These are phyloP conservation scores for Nematopogon swammerdamellus DNA, from an alignment of 2,888 invertebrate genomes.

Conservation along the genomic window DNA sequence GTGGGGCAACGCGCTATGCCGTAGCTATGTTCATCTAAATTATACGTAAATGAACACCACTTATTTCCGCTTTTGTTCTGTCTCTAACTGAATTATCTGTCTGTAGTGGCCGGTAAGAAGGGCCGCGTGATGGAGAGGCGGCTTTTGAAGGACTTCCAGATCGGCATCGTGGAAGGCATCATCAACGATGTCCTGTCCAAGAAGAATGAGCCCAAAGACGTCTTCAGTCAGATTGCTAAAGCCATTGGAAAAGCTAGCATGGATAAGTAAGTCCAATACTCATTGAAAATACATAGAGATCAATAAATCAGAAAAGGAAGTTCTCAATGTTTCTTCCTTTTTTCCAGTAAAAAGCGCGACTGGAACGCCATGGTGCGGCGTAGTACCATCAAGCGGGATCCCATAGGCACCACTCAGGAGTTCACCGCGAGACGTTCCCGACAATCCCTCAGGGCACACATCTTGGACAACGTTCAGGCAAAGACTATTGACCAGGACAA, in stretches of 20 bases:
- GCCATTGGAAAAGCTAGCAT: slow-evolving; percentile 64
- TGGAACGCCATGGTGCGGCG: slow-evolving; percentile 82
- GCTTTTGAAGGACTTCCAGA: slow-evolving; percentile 86
- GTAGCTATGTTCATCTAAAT: too few species aligned
- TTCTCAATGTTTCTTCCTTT: too few species aligned
- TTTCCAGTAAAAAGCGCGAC: slow-evolving; percentile 59
- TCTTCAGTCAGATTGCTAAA: slow-evolving; percentile 80
- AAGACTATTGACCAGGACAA: slow-evolving; percentile 70
- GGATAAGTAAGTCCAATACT: slow-evolving; percentile 17
- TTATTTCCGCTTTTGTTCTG: too few species aligned
- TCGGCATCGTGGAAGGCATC: slow-evolving; percentile 81
- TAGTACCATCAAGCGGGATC: slow-evolving; percentile 66
- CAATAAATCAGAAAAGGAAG: too few species aligned
- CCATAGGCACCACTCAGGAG: slow-evolving; percentile 75
- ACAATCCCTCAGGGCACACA: slow-evolving; percentile 69
- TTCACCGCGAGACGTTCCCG: slow-evolving; percentile 61
- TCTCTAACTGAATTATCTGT: slow-evolving; percentile 1
- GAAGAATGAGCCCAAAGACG: slow-evolving; percentile 71
- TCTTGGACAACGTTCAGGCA: slow-evolving; percentile 64
- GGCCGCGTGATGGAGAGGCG: slow-evolving; percentile 85
- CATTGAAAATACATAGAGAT: not conserved
- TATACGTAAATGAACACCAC: too few species aligned
- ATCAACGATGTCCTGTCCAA: slow-evolving; percentile 67
- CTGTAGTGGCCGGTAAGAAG: slow-evolving; percentile 76
- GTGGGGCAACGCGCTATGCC: too few species aligned